These are phyloP conservation scores for Takifugu rubripes DNA, from an alignment of 2,797 vertebrate genomes.

Conservation along the genomic window DNA sequence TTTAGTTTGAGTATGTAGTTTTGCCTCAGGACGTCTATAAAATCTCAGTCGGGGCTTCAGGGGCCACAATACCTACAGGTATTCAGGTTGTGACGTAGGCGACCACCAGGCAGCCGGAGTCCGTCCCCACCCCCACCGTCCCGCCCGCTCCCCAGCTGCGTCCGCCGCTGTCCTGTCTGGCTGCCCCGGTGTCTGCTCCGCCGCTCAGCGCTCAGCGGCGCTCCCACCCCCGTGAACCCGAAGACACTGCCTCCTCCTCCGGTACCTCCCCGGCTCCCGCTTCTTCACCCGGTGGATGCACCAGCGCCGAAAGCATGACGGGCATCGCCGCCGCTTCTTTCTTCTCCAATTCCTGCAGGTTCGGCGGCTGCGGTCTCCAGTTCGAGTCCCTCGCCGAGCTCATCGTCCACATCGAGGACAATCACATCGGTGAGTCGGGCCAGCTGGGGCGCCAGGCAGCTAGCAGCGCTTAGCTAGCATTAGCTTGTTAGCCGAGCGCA, in stretches of 20 bases:
- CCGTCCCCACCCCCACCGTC: conserved; percentile 55
- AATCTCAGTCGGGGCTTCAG: not conserved
- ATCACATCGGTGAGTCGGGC: conserved; percentile 89
- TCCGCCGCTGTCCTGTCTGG: conserved; percentile 77
- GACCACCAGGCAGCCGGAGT: conserved; percentile 54
- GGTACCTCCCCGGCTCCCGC: conserved; percentile 62
- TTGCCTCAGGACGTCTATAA: not conserved
- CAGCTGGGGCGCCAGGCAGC: conserved; percentile 41
- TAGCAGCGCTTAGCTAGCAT: conserved; percentile 41
- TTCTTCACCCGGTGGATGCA: conserved; percentile 74
- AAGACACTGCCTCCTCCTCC: conserved; percentile 70
- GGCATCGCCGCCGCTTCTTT: conserved; percentile 98
- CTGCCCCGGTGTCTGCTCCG: conserved; percentile 61
- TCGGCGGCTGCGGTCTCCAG: conserved; percentile 94
- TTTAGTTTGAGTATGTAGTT: too few species aligned
- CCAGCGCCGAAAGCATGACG: conserved; percentile 61
- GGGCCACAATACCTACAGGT: conserved; percentile 62
- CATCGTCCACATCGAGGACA: conserved; percentile 98
- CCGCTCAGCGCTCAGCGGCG: conserved; percentile 59
- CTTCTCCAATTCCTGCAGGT: conserved; percentile 96
- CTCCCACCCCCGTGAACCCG: conserved; percentile 58
- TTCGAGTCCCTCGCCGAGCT: conserved; percentile 93
- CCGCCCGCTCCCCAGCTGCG: conserved; percentile 80
- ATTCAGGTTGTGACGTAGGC: conserved; percentile 67
- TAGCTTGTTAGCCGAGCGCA: conserved; percentile 49